Evolutionary conservation across 2,113 vertebrate species (phyloP).

Genomic region (Girardinichthys multiradiatus): DNA sequence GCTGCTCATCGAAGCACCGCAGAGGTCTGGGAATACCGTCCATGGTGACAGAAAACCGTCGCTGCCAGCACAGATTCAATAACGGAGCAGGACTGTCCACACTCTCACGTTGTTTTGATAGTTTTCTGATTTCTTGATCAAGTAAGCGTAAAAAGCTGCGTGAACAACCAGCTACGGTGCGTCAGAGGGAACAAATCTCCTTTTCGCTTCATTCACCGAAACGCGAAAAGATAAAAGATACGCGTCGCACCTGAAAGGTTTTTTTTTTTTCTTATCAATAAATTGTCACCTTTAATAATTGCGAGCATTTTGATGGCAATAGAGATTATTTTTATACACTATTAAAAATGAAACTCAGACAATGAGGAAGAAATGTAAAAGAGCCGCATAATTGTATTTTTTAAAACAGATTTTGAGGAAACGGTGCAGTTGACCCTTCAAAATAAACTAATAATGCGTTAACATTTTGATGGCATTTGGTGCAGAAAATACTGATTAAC

Average conservation of each 20-base stretch:
- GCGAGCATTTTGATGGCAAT: not conserved
- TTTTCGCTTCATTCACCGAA: not conserved
- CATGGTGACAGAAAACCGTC: conserved; percentile 42
- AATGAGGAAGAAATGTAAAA: not conserved
- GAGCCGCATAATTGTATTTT: not conserved
- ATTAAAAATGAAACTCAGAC: not conserved
- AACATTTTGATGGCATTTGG: no score
- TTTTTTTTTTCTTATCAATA: not conserved
- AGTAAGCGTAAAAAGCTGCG: conserved; percentile 42
- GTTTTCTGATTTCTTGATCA: conserved; percentile 46
- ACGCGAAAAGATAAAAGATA: no score
- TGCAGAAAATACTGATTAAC: not conserved
- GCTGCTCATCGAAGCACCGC: conserved; percentile 74
- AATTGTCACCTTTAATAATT: not conserved
- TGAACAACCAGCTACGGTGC: conserved; percentile 45
- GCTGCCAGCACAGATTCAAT: not conserved
- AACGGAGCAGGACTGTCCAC: not conserved
- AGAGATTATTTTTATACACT: not conserved
- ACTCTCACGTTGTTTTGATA: conserved; percentile 58
- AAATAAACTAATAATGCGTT: conserved; percentile 3
- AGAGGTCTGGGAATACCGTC: conserved; percentile 56
- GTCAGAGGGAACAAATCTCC: conserved; percentile 38
- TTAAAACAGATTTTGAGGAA: not conserved
- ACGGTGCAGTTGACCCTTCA: not conserved
- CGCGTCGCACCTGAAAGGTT: not conserved